Evolutionary conservation across 2,888 invertebrate genomes (phyloP).

Genomic region (Agonopterix subpropinquella): DNA sequence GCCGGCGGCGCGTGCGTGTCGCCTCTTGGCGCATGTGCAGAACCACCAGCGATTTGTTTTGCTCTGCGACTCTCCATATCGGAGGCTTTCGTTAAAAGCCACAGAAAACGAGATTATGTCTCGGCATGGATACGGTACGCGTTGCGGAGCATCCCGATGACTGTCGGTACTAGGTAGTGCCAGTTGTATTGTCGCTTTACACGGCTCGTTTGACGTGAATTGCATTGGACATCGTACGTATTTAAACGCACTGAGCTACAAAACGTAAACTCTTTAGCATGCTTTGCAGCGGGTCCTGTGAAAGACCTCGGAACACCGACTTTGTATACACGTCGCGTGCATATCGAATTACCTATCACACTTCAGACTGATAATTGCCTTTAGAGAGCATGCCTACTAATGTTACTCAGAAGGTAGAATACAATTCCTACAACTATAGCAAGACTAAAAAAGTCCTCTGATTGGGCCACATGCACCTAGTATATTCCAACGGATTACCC

Average conservation of each 20-base stretch:
- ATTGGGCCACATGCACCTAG: too few relatives aligned
- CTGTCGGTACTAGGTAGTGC: conserved; percentile 19
- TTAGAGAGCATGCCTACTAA: too few relatives aligned
- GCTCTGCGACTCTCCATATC: conserved; percentile 42
- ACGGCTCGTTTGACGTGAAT: conserved; percentile 38
- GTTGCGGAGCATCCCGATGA: conserved; percentile 51
- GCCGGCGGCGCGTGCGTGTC: conserved; percentile 48
- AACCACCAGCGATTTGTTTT: conserved; percentile 57
- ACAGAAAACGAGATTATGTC: conserved; percentile 63
- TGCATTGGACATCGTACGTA: conserved; percentile 22
- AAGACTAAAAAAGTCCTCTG: too few relatives aligned
- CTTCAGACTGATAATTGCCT: too few relatives aligned
- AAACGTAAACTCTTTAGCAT: background rate
- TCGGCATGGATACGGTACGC: conserved; percentile 48
- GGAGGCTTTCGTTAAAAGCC: conserved; percentile 29
- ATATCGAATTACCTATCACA: too few relatives aligned
- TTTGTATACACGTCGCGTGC: too few relatives aligned
- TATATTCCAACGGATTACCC: too few relatives aligned
- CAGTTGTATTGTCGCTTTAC: conserved; percentile 38
- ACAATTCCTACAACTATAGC: too few relatives aligned
- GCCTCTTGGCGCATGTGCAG: conserved; percentile 52
- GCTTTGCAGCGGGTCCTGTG: too few relatives aligned
- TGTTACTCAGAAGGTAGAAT: too few relatives aligned
- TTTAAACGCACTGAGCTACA: background rate
- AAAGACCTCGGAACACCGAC: too few relatives aligned